These are phyloP conservation scores for Pseudochirops corinnae DNA, from an alignment of 2,797 vertebrate genomes.

Conservation along the genomic window DNA sequence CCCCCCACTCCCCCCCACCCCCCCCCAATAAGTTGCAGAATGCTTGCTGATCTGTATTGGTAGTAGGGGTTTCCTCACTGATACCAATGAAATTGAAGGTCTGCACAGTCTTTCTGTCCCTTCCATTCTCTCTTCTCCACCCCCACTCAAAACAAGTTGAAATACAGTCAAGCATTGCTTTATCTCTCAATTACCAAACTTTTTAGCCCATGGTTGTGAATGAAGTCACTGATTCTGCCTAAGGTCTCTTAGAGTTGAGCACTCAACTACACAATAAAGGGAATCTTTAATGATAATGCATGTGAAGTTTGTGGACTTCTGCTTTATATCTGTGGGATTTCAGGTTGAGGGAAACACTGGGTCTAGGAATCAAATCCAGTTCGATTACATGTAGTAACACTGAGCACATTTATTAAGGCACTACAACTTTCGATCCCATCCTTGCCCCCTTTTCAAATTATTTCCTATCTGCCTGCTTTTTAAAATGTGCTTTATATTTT, in stretches of 20 bases:
- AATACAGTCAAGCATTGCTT: constrained; percentile 18
- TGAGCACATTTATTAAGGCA: constrained; percentile 6
- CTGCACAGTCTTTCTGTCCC: background rate
- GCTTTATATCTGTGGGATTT: background rate
- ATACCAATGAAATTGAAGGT: background rate
- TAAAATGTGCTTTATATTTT: background rate
- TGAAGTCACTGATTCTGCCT: background rate
- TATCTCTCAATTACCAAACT: constrained; percentile 36
- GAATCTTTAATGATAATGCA: background rate
- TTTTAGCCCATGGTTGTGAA: constrained; percentile 16
- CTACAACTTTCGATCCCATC: constrained; percentile 26
- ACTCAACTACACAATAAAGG: background rate
- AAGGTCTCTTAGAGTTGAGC: background rate
- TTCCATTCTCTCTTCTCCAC: background rate
- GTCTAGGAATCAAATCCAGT: constrained; percentile 33
- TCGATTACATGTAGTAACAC: background rate
- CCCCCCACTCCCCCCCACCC: too few species aligned
- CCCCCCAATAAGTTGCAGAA: background rate
- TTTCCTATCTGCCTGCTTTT: constrained; percentile 13
- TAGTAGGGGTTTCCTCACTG: background rate
- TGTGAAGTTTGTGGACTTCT: background rate
- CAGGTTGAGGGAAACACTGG: background rate
- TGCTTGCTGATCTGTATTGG: background rate
- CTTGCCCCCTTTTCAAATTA: background rate
- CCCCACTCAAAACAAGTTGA: background rate